Percentiles rank a stretch among this genome's conserved stretches.
Evolutionary conservation across 2,888 invertebrate species (phyloP).

Genomic region (Acrocyrtus sp.): DNA sequence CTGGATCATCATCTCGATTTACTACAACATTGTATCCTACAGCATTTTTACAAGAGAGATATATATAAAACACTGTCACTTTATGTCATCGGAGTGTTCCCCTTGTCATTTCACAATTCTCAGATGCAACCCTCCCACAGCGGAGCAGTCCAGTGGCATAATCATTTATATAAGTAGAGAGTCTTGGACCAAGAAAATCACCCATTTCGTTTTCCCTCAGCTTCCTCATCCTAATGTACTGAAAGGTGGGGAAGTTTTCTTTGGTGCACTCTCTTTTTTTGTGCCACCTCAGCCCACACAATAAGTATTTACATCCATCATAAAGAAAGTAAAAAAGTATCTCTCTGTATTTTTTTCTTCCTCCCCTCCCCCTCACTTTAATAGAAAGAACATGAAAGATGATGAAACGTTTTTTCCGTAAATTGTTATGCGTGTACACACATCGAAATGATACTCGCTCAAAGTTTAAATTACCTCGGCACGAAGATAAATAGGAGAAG

Average conservation of each 20-base stretch:
- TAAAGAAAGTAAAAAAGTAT: not conserved
- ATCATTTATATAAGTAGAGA: not conserved
- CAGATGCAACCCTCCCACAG: no score
- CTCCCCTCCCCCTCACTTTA: not conserved
- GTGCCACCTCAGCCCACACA: not conserved
- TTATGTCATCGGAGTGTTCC: not conserved
- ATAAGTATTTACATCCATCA: not conserved
- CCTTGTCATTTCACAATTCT: not conserved
- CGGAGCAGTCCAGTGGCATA: not conserved
- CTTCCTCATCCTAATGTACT: not conserved
- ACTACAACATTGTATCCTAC: no score
- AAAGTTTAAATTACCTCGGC: not conserved
- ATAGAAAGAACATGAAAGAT: no score
- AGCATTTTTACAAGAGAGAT: not conserved
- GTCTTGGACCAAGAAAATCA: not conserved
- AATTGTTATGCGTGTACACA: not conserved
- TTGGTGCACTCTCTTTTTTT: not conserved
- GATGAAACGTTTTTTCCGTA: not conserved
- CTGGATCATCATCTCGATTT: not conserved
- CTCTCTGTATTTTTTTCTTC: no score
- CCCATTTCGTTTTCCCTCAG: not conserved
- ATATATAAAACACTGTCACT: not conserved
- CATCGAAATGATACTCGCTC: not conserved
- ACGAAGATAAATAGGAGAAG: no score
- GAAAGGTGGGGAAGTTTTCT: not conserved